Evolutionary conservation across 2,888 invertebrate genomes (phyloP).

Genomic region (Pseudanteris insignis): DNA sequence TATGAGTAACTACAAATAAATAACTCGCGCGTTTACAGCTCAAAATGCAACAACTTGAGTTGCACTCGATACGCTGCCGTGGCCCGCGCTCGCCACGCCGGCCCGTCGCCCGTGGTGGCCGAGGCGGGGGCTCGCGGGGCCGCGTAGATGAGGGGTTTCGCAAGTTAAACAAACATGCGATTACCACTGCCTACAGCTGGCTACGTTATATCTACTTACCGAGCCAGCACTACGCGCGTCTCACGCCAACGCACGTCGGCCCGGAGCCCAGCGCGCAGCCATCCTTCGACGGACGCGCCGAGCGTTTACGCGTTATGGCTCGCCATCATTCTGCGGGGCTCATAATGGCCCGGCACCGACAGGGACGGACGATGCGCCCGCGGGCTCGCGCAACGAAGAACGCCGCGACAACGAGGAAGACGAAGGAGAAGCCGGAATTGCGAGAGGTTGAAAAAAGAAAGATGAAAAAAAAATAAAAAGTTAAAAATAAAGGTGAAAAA

Average conservation of each 20-base stretch:
- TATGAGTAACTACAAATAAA: too few species aligned
- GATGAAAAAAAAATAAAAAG: too few species aligned
- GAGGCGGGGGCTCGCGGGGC: conserved; percentile 51
- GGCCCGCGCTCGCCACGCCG: too few species aligned
- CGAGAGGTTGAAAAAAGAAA: conserved; percentile 45
- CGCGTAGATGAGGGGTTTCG: conserved; percentile 65
- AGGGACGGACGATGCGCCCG: conserved; percentile 35
- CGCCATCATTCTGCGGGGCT: conserved; percentile 46
- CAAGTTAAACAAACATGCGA: conserved; percentile 68
- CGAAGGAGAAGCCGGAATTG: conserved; percentile 38
- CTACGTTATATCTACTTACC: conserved; percentile 64
- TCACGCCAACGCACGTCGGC: conserved; percentile 23
- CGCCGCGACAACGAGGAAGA: conserved; percentile 35
- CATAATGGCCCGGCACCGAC: too few species aligned
- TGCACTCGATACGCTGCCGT: too few species aligned
- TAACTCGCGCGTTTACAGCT: too few species aligned
- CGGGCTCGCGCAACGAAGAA: too few species aligned
- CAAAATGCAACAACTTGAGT: too few species aligned
- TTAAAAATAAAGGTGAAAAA: too few species aligned
- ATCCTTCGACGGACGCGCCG: conserved; percentile 29
- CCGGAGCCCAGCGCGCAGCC: conserved; percentile 10
- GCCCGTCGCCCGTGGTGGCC: conserved; percentile 32
- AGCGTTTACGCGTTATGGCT: conserved; percentile 45
- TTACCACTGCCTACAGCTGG: conserved; percentile 67
- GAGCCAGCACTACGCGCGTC: too few species aligned